Evolutionary conservation across 2,113 vertebrate genomes (phyloP), one percentile per base, ranked within the genome.

Genomic region (Pagrus major): DNA sequence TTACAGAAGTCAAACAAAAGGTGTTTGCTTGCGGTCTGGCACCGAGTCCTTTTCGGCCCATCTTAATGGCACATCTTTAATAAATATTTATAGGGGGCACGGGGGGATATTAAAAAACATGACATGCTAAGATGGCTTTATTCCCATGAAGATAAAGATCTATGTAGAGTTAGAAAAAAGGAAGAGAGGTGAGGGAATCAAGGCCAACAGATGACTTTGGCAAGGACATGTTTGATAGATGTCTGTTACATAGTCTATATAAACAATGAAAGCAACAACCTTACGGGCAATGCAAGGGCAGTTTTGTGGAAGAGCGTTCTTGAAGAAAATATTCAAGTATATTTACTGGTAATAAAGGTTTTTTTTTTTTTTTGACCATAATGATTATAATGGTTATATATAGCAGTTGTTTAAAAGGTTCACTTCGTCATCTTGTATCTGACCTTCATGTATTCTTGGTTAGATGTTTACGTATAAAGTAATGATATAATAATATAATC

Each of bases 21-120:
- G 68, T 93, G 93, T 95, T 95, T 95, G 86, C 93, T 80, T 64
- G 81, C 60, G 46, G 84, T 78, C 81, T 56, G 70, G 74, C 75
- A 27, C 61, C n/a, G 63, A 66, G 77, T 84, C 78, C 88, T 81
- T 79, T 84, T 73, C 80, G 83, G 79, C 77, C 78, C 70, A 90
- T 93, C 90, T 92, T 93, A 93, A 93, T 88, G 78, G 85, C 52
- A 84, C 85, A 89, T 91, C 93, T 94, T 93, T 83, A 86, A 93
- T 94, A 93, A 91, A 94, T 94, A 94, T 95, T 95, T 95, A 94
- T 93, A 92, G 84, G 63, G 78, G 84, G 75, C 90, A 73, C 75
- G 71, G 80, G 81, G 86, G 81, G 56, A 80, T 91, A 88, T 93
- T 91, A 89, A 89, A 88, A 95, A 94, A 93, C 93, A 94, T 90